Evolutionary conservation across 2,888 invertebrate species (phyloP).

Genomic region (Caenorhabditis parvicauda): DNA sequence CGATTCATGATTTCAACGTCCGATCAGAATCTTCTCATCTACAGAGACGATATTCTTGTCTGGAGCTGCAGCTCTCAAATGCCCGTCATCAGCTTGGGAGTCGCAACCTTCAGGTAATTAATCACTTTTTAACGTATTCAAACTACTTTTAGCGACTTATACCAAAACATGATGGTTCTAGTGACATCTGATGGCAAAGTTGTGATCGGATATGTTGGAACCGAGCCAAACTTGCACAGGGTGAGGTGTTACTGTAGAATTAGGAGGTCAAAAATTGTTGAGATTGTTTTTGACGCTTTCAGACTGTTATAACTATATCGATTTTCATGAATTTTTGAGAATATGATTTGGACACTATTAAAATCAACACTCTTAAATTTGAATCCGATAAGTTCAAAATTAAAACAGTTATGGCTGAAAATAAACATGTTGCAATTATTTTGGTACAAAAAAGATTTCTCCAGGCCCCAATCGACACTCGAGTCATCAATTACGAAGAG

Average conservation of each 20-base stretch:
- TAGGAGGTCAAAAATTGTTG: too few species aligned
- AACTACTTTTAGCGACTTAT: slow-evolving; percentile 15
- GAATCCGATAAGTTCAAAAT: too few species aligned
- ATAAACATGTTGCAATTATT: too few species aligned
- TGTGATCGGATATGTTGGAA: slow-evolving; percentile 36
- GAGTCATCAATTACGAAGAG: slow-evolving; percentile 13
- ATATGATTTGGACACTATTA: too few species aligned
- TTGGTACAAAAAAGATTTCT: too few species aligned
- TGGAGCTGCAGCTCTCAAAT: slow-evolving; percentile 38
- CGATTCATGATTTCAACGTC: slow-evolving; percentile 23
- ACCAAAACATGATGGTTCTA: slow-evolving; percentile 25
- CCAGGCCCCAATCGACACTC: slow-evolving; percentile 10
- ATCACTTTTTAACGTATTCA: not conserved
- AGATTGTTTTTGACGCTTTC: too few species aligned
- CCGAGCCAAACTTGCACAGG: slow-evolving; percentile 33
- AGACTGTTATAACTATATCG: too few species aligned
- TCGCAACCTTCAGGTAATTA: slow-evolving; percentile 21
- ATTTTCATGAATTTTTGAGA: too few species aligned
- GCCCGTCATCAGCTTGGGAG: slow-evolving; percentile 9
- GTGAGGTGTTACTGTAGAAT: not conserved
- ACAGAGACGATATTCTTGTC: slow-evolving; percentile 26
- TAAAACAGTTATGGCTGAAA: too few species aligned
- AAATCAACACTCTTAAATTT: too few species aligned
- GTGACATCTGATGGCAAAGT: slow-evolving; percentile 19
- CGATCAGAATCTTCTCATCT: slow-evolving; percentile 25